Evolutionary conservation across 2,113 vertebrate genomes (phyloP), one percentile per base, ranked within the genome.

Genomic region (Equus quagga): DNA sequence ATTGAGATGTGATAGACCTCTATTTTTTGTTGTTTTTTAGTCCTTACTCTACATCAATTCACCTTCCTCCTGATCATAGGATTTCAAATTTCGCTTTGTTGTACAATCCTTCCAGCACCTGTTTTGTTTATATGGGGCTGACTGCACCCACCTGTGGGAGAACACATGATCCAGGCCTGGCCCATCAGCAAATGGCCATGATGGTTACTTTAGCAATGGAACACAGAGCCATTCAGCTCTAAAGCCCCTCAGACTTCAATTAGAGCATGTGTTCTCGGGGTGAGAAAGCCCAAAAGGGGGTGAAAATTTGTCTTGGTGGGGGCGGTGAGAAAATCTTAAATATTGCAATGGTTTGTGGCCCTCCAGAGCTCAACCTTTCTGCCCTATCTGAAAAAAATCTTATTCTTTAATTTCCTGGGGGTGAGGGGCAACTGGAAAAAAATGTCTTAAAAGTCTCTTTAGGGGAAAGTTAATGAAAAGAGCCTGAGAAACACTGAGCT

Each of bases 221-320:
- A 21, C 26, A 15, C 28, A 92, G 46, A 64, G 8, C 11, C 31
- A 19, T 36, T 76, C 23, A 44, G 6, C 3, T 28, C 24, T 82
- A 19, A 28, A 18, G 8, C 46, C 54, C 10, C 14, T 58, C 9
- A 33, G 26, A 65, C 10, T 46, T 78, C 12, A 46, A 13, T 5
- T 21, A 33, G 44, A 60, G 6, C 21, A 56, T 19, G 21, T 1
- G 1, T 83, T 75, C 56, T 62, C 56, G 23, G 6, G 41, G n/a
- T 46, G 31, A 36, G 41, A 28, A 33, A 0, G 2, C 14, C 9
- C 24, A 19, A 0, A 15, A 9, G 18, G 4, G 2, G 4, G 5
- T 33, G 28, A 33, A 41, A 87, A 44, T 51, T 12, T 4, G 5
- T 49, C 24, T 51, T 82, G 2, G 24, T 54, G 51, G 3, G 5